phyloP scores from a whole-genome alignment of 2,888 invertebrate species.

The Gisinianus flammeolus region DNA sequence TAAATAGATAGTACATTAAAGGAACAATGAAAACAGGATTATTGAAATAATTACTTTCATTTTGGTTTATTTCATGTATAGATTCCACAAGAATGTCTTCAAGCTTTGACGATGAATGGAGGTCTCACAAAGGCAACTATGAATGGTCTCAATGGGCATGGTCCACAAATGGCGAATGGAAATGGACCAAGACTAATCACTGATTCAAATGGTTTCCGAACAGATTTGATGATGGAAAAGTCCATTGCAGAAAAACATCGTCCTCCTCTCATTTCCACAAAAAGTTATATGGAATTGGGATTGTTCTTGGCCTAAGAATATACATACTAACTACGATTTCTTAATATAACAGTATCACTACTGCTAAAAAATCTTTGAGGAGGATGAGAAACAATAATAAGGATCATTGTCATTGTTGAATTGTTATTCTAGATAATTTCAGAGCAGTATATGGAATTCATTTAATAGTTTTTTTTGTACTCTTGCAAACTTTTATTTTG shows the following conservation, averaged over 20 bases:
- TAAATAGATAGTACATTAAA: background rate
- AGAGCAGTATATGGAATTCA: too few species aligned
- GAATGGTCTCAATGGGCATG: slow-evolving; percentile 36
- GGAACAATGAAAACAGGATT: too few species aligned
- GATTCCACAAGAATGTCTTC: slow-evolving; percentile 49
- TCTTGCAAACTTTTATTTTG: too few species aligned
- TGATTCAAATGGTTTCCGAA: slow-evolving; percentile 38
- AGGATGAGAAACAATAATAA: too few species aligned
- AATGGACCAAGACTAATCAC: slow-evolving; percentile 40
- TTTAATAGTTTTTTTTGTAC: too few species aligned
- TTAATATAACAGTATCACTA: too few species aligned
- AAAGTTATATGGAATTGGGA: slow-evolving; percentile 50
- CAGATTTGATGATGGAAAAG: slow-evolving; percentile 45
- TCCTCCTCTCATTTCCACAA: slow-evolving; percentile 45
- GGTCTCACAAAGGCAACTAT: slow-evolving; percentile 17
- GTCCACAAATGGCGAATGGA: slow-evolving; percentile 25
- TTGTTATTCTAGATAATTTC: too few species aligned
- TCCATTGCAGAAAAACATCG: slow-evolving; percentile 47
- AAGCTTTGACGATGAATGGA: slow-evolving; percentile 43
- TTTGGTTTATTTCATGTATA: slow-evolving; percentile 1
- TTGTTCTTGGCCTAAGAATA: slow-evolving; percentile 49
- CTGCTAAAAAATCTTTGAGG: too few species aligned
- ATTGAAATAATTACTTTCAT: too few species aligned
- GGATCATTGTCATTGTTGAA: too few species aligned
- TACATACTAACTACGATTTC: too few species aligned